Evolutionary conservation across 2,888 invertebrate species (phyloP).

Genomic region (Drosophila lutescens): DNA sequence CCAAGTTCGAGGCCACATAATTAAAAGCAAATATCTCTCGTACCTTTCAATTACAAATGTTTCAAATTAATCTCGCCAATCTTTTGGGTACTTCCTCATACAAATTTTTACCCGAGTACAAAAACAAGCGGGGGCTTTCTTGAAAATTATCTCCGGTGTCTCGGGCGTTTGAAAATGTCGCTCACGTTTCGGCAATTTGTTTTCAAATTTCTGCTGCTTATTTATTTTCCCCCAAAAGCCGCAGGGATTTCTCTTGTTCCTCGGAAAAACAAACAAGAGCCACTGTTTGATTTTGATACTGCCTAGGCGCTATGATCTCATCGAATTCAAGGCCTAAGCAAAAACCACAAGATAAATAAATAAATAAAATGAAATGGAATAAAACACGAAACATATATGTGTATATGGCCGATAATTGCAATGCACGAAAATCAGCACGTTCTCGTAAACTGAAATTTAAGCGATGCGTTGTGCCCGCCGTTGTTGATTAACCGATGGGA

Average conservation of each 20-base stretch:
- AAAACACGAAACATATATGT: slow-evolving; percentile 17
- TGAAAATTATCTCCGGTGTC: background rate
- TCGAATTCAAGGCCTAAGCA: slow-evolving; percentile 21
- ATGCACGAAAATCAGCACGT: slow-evolving; percentile 26
- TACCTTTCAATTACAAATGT: slow-evolving; percentile 25
- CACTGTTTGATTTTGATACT: slow-evolving; percentile 6
- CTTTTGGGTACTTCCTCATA: slow-evolving; percentile 12
- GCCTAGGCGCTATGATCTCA: slow-evolving; percentile 33
- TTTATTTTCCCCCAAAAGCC: slow-evolving; percentile 8
- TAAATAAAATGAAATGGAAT: slow-evolving; percentile 5
- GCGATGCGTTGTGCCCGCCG: slow-evolving; percentile 5
- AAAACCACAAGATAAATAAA: slow-evolving; percentile 37
- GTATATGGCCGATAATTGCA: slow-evolving; percentile 32
- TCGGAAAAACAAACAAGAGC: slow-evolving; percentile 20
- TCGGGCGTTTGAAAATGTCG: slow-evolving; percentile 1
- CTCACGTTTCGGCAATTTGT: slow-evolving; percentile 29
- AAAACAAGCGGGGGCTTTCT: slow-evolving; percentile 1
- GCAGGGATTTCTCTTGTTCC: slow-evolving; percentile 9
- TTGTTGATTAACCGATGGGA: slow-evolving; percentile 31
- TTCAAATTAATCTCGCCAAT: slow-evolving; percentile 13
- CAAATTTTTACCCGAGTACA: background rate
- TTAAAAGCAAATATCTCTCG: slow-evolving; percentile 5
- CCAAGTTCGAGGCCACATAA: slow-evolving; percentile 13
- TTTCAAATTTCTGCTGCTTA: slow-evolving; percentile 20
- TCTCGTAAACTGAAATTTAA: slow-evolving; percentile 5